phyloP scores from a whole-genome alignment of 2,113 vertebrate species.

The Harpagus bidentatus region DNA sequence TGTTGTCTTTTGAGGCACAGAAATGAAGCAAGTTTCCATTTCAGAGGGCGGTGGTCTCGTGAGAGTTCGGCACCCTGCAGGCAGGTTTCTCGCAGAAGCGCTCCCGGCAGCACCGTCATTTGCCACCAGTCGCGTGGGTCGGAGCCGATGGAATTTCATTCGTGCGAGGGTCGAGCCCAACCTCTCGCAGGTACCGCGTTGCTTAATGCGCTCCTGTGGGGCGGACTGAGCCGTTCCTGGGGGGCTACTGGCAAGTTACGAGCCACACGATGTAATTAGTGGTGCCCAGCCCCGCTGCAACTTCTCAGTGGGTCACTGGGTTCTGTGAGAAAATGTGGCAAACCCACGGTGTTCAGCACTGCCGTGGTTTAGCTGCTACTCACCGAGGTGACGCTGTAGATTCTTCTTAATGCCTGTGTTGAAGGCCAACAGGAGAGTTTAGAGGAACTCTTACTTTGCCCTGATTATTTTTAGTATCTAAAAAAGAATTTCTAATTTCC shows the following conservation, averaged over 20 bases:
- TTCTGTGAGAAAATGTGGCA: not conserved
- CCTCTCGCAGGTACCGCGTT: rapidly evolving
- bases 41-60: not conserved
- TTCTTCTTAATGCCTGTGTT: not conserved
- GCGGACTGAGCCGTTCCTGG: not conserved
- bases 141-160: not conserved
- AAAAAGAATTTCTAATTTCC: not conserved
- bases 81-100: not conserved
- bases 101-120: not conserved
- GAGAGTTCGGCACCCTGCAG: not conserved
- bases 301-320: not conserved
- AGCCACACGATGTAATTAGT: not conserved
- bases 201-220: rapidly evolving
- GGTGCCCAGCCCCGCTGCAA: not conserved
- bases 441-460: not conserved
- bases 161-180: rapidly evolving
- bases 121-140: rapidly evolving
- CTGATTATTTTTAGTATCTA: not conserved
- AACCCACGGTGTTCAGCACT: not conserved
- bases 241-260: not conserved
- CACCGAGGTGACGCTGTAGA: rapidly evolving
- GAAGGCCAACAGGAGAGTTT: not conserved
- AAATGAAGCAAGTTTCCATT: not conserved
- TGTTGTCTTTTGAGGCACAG: not conserved
- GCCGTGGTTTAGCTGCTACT: not conserved